Conservation (phyloP, 2,888 invertebrate species). For the Drosophila paramelanica region DNA sequence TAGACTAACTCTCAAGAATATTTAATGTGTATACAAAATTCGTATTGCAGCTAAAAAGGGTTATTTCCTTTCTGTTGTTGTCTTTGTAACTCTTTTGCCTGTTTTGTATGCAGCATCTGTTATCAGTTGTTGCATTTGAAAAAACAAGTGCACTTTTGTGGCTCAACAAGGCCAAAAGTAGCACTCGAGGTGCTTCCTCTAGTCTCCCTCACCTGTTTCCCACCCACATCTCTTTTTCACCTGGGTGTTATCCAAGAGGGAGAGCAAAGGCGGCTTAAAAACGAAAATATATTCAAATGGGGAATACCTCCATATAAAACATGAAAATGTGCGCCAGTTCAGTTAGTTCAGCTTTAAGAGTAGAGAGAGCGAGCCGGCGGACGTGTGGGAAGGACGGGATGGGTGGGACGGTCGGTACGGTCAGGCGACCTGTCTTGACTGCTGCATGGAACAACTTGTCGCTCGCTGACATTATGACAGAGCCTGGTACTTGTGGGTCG, state of each 20-base stretch:
- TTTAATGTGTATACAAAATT: background rate
- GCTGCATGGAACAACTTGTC: slow-evolving; percentile 59
- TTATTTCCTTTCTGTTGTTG: background rate
- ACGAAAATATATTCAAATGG: slow-evolving; percentile 49
- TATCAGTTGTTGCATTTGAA: slow-evolving; percentile 66
- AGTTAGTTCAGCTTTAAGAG: slow-evolving; percentile 24
- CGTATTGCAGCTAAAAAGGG: background rate
- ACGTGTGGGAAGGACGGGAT: too few relatives aligned
- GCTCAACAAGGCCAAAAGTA: slow-evolving; percentile 53
- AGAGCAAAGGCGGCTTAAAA: slow-evolving; percentile 12
- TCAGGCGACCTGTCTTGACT: slow-evolving; percentile 4
- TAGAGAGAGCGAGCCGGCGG: background rate
- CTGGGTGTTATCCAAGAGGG: slow-evolving; percentile 45
- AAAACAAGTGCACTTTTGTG: slow-evolving; percentile 60
- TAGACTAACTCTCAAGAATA: too few relatives aligned
- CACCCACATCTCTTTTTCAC: background rate
- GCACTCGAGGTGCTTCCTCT: slow-evolving; percentile 32
- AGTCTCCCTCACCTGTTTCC: background rate
- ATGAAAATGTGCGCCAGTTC: slow-evolving; percentile 22
- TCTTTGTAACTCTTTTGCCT: slow-evolving; percentile 23
- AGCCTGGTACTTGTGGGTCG: slow-evolving; percentile 32
- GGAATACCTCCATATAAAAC: slow-evolving; percentile 10
- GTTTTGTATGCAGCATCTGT: slow-evolving; percentile 63
- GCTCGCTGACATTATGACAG: slow-evolving; percentile 70
- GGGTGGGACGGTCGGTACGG: background rate